Percentiles rank a stretch among this genome's conserved stretches.
Evolutionary conservation across 1,140 invertebrate species (phyloP).

Genomic region (Pectinophora gossypiella): DNA sequence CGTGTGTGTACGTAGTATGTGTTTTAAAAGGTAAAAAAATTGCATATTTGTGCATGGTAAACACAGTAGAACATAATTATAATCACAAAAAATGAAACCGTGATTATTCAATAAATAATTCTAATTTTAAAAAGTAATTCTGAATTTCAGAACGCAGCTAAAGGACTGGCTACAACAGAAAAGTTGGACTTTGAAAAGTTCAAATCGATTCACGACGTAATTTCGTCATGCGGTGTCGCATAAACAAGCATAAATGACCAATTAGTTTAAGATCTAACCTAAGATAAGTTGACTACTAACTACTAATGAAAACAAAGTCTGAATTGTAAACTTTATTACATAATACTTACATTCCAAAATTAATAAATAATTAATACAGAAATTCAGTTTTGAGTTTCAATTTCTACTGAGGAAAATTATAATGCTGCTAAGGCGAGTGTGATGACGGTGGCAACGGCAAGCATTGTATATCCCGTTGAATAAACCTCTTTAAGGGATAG

Average conservation of each 20-base stretch:
- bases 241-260: slow-evolving; percentile 10
- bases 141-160: slow-evolving; percentile 63
- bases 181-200: slow-evolving; percentile 66
- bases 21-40: no score
- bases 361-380: slow-evolving; percentile 51
- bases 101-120: no score
- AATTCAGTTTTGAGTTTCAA: slow-evolving; percentile 26
- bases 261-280: no score
- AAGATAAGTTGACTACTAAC: not conserved
- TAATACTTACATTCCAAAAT: slow-evolving; percentile 14
- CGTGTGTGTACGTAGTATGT: no score
- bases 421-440: slow-evolving; percentile 57
- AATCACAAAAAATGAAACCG: no score
- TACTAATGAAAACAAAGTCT: slow-evolving; percentile 13
- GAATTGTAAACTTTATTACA: slow-evolving; percentile 25
- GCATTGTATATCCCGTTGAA: slow-evolving; percentile 80
- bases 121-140: no score
- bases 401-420: slow-evolving; percentile 41
- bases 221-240: slow-evolving; percentile 45
- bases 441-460: slow-evolving; percentile 62
- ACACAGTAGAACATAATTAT: no score
- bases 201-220: slow-evolving; percentile 59
- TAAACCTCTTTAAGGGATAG: slow-evolving; percentile 84
- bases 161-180: slow-evolving; percentile 54
- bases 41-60: no score